phyloP scores from a whole-genome alignment of 2,888 invertebrate genomes.

The Apodemia hepburni region DNA sequence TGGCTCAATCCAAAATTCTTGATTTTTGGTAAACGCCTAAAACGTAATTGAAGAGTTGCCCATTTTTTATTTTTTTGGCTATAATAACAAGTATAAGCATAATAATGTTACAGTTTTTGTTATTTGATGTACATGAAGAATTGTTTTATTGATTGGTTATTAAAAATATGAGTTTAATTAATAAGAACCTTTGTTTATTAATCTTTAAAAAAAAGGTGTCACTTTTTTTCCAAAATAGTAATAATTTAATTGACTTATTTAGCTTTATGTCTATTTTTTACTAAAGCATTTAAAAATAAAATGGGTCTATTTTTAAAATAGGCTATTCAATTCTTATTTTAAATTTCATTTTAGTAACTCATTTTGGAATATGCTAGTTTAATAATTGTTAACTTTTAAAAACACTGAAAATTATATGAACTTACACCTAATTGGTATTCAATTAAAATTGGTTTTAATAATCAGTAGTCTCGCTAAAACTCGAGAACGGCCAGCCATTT shows the following conservation, averaged over 20 bases:
- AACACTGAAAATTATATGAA: not conserved
- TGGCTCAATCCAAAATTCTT: not conserved
- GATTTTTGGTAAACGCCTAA: not conserved
- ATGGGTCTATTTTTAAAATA: not conserved
- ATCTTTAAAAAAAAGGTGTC: too few species aligned
- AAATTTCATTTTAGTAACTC: not conserved
- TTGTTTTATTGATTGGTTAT: not conserved
- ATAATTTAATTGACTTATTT: not conserved
- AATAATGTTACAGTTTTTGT: not conserved
- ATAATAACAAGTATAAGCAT: not conserved
- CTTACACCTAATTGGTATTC: too few species aligned
- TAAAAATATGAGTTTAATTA: not conserved
- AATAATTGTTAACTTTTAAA: not conserved
- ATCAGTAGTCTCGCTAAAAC: too few species aligned
- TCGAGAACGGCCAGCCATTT: too few species aligned
- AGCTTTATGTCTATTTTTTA: not conserved
- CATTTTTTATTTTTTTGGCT: too few species aligned
- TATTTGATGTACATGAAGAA: not conserved
- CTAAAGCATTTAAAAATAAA: not conserved
- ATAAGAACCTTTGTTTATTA: not conserved
- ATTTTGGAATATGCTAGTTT: not conserved
- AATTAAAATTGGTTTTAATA: too few species aligned
- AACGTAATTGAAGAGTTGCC: not conserved
- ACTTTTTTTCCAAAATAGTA: too few species aligned
- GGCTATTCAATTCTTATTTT: not conserved